Conservation (phyloP, 2,797 vertebrate species). For the Liparis tanakae region DNA sequence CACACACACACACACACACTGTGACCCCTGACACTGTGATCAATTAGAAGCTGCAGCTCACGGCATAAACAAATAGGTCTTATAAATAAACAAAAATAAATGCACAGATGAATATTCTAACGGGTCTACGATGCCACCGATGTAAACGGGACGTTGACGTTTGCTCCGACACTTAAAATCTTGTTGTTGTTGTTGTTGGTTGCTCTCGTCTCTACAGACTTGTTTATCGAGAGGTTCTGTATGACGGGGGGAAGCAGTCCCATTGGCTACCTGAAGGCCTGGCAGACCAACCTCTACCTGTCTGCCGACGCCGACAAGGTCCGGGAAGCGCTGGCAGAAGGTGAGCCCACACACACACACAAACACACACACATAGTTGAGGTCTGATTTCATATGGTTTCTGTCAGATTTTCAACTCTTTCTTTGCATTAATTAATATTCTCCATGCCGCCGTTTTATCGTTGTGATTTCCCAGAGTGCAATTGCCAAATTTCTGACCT, state of each 20-base stretch:
- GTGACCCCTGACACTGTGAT: too few species aligned
- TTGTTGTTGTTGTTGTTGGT: conserved; percentile 6
- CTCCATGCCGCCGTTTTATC: too few species aligned
- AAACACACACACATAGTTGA: background rate
- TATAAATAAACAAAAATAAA: background rate
- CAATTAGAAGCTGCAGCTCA: too few species aligned
- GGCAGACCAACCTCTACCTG: conserved; percentile 96
- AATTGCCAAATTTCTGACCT: too few species aligned
- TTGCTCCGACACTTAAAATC: conserved; percentile 30
- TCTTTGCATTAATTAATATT: too few species aligned
- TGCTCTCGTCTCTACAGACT: conserved; percentile 78
- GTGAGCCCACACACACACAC: conserved; percentile 74
- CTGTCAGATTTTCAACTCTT: background rate
- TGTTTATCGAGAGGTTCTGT: conserved; percentile 98
- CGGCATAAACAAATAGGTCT: too few species aligned
- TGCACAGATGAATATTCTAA: background rate
- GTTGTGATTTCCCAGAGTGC: too few species aligned
- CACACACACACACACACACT: too few species aligned
- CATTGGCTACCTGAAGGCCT: conserved; percentile 96
- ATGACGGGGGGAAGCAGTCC: conserved; percentile 98
- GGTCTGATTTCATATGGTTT: background rate
- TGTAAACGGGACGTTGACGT: conserved; percentile 16
- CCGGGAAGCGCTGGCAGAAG: conserved; percentile 93
- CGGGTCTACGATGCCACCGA: conserved; percentile 3
- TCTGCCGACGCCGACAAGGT: conserved; percentile 95